Conservation (phyloP, 2,888 invertebrate genomes). For the Eudasyphora cyanicolor region DNA sequence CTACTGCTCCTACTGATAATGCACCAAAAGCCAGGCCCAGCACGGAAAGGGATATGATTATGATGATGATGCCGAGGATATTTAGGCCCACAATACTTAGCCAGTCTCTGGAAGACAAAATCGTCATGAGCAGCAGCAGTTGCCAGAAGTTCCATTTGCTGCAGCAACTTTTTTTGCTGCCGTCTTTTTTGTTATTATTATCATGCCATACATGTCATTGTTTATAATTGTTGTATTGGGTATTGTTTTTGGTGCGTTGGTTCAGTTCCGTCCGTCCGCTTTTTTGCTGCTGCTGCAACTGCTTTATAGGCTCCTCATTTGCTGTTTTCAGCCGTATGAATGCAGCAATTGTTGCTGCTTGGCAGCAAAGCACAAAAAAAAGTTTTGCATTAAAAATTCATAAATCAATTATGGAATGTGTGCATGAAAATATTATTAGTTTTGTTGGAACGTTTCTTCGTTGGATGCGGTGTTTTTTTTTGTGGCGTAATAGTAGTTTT, state of each 20-base stretch:
- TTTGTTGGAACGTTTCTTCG: slow-evolving; percentile 57
- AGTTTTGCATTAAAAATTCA: slow-evolving; percentile 78
- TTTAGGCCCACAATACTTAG: background rate
- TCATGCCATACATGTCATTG: slow-evolving; percentile 59
- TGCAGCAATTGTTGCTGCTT: slow-evolving; percentile 57
- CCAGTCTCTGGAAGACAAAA: slow-evolving; percentile 4
- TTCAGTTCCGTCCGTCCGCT: slow-evolving; percentile 1
- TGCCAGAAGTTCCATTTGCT: slow-evolving; percentile 29
- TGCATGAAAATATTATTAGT: slow-evolving; percentile 73
- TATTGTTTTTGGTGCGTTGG: slow-evolving; percentile 52
- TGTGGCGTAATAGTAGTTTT: background rate
- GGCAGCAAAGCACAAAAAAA: slow-evolving; percentile 52
- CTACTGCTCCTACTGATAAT: background rate
- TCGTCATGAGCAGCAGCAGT: slow-evolving; percentile 48
- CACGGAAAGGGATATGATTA: background rate
- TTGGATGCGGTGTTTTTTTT: slow-evolving; percentile 24
- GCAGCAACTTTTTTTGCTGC: slow-evolving; percentile 11
- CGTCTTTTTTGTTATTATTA: slow-evolving; percentile 29
- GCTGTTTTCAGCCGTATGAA: slow-evolving; percentile 2
- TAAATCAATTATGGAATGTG: slow-evolving; percentile 79
- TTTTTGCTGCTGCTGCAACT: slow-evolving; percentile 34
- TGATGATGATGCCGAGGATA: background rate
- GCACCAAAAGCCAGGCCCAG: too few species aligned
- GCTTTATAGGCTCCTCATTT: slow-evolving; percentile 20
- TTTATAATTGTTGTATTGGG: slow-evolving; percentile 63